Evolutionary conservation across 2,888 invertebrate genomes (phyloP), one percentile per base, ranked within the genome.

Genomic region (Xestia ashworthii): DNA sequence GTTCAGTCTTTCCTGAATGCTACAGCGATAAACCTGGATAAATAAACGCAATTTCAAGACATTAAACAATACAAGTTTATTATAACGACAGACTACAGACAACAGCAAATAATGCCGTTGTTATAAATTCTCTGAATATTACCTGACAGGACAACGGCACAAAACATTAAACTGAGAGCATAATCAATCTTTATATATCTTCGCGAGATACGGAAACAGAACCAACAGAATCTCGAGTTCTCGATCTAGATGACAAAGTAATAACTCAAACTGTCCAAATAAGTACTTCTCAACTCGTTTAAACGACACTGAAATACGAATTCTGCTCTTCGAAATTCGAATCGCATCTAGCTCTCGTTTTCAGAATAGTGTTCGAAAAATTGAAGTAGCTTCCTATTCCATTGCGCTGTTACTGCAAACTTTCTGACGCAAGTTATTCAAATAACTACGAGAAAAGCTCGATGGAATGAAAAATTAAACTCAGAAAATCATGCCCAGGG

Each of bases 391-490:
- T 78, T 77, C 62, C 38, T 60, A 69, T 77, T 87, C 75, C 89
- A 86, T 74, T 81, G 78, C 78, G 74, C 65, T 66, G 67, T 78
- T 69, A 62, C 65, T 74, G 60, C 58, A 69, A 67, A 78, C 62
- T 78, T 65, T 46, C 50, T 32, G 50, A 60, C 25, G 68, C 71
- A 76, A 41, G 8, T 58, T 78, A 69, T 75, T 78, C 65, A 76
- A 80, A 82, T 76, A 71, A 19, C 48, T 70, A 67, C 62, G 38
- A 58, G 3, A 64, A 71, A 78, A 78, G 60, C 62, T 74, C 79
- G 65, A 86, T 86, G 82, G 70, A 87, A 75, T 71, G 76, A 78
- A 76, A 88, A 87, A 83, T 83, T 73, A 80, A 79, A 79, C 53
- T 74, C 50, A 70, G 74, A 76, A 60, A 46, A 64, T 50, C n/a